Base-by-base conservation (phyloP, 2,797 vertebrate genomes). In the Brotogeris chrysoptera region DNA sequence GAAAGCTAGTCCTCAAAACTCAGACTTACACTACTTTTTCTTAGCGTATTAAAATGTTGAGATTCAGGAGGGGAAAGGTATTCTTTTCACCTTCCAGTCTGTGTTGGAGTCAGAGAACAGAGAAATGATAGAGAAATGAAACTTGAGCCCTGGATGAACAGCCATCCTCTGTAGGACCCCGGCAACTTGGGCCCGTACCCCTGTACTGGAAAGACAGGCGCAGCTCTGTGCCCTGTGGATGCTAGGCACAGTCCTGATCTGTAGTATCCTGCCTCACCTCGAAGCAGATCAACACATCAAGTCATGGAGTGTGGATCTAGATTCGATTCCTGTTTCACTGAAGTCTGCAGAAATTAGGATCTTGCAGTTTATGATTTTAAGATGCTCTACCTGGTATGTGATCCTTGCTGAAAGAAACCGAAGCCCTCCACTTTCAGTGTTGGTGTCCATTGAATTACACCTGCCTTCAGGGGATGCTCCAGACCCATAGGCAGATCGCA, bases 51-150 rank as follows among this genome's bases (percentile, higher is more conserved):
- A 50, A 32, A 65, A 76, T 2, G 4, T 10, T 44, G 20, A 83
- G n/a, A 30, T 41, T 17, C 6, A 20, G 5, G 21, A 1, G 4
- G 3, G 6, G 70, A 41, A 7, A 50, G 8, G 5, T 46, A 7
- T 36, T 84, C 25, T 65, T 76, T 88, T 47, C 36, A 60, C 16
- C 20, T 95, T 84, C 88, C 38, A 38, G 0, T 28, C 25, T 76
- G 23, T 55, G 17, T 28, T 60, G 46, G 15, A 68, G 27, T 52
- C n/a, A 60, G 43, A 39, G 19, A 15, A 59, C 3, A 30, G 43
- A 47, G 7, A 77, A 83, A 61, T 25, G 10, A 16, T 50, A 59
- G 10, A 30, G 14, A 69, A 86, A 74, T 52, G 20, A 30, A 79
- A 46, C 13, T 17, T 17, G 18, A 81, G 32, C 30, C 36, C 44